These are phyloP conservation scores for Bolinopsis microptera DNA, from an alignment of 37 sponge, comb jelly and placozoan genomes.

Conservation along the genomic window DNA sequence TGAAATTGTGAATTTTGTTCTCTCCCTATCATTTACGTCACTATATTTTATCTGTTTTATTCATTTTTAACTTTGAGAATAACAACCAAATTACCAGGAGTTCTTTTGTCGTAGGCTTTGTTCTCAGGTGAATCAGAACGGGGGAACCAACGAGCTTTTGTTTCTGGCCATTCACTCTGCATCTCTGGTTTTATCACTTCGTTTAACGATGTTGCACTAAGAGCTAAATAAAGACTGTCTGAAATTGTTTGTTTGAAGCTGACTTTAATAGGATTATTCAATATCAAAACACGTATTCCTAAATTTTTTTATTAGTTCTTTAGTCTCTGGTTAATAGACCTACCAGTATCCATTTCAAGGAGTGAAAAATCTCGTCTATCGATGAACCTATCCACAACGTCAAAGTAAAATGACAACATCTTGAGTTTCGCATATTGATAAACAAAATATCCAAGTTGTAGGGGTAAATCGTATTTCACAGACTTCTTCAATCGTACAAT, in stretches of 20 bases:
- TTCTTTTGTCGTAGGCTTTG: constrained; percentile 28
- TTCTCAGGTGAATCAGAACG: not conserved
- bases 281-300: not conserved
- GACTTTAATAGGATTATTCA: too few species aligned
- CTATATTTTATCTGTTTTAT: not conserved
- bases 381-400: not conserved
- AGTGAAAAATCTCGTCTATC: not conserved
- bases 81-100: not conserved
- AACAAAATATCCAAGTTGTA: constrained; percentile 18
- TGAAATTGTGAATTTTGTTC: not conserved
- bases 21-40: too few species aligned
- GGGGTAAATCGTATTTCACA: not conserved
- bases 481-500: not conserved
- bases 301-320: not conserved
- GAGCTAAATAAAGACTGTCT: not conserved
- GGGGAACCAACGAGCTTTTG: not conserved
- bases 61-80: not conserved
- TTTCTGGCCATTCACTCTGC: not conserved
- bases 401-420: constrained; percentile 13
- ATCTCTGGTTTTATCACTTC: not conserved
- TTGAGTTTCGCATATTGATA: not conserved
- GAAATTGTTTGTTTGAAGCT: not conserved
- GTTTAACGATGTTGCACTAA: not conserved
- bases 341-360: constrained; percentile 44
- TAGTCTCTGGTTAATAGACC: too few species aligned